Conservation (phyloP, 2,113 vertebrate genomes). For the Turdus rufiventris region DNA sequence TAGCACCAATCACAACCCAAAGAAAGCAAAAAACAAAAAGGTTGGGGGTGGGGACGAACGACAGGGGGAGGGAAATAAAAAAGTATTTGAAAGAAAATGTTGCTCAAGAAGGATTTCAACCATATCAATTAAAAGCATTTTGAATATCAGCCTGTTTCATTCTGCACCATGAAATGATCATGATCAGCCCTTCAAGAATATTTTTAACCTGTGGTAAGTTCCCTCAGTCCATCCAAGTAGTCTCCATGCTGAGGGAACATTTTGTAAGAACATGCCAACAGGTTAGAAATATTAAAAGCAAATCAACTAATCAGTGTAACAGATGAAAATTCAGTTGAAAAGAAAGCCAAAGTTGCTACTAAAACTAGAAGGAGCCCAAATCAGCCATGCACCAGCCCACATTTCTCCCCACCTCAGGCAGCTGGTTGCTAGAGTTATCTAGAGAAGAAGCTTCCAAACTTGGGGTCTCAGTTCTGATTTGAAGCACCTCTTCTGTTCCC, state of each 20-base stretch:
- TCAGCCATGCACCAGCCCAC: constrained; percentile 87
- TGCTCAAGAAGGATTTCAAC: constrained; percentile 51
- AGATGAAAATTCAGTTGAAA: constrained; percentile 59
- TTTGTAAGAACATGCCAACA: constrained; percentile 57
- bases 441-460: constrained; percentile 87
- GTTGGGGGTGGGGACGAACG: rapidly evolving
- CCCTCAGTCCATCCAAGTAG: neutral
- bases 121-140: constrained; percentile 57
- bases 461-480: constrained; percentile 85
- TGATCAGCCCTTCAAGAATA: constrained; percentile 57
- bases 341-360: constrained; percentile 45
- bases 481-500: constrained; percentile 83
- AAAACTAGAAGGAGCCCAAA: constrained; percentile 82
- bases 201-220: constrained; percentile 78
- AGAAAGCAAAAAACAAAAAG: constrained; percentile 55
- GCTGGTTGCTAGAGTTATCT: constrained; percentile 95
- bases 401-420: constrained; percentile 98
- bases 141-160: constrained; percentile 36
- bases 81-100: constrained; percentile 52
- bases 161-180: constrained; percentile 62
- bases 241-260: neutral
- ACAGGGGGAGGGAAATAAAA: neutral
- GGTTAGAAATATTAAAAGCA: constrained; percentile 78
- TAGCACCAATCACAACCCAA: constrained; percentile 79
- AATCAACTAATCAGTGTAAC: constrained; percentile 70